Evolutionary conservation across 2,113 vertebrate genomes (phyloP).

Genomic region (Lucifuga dentata): DNA sequence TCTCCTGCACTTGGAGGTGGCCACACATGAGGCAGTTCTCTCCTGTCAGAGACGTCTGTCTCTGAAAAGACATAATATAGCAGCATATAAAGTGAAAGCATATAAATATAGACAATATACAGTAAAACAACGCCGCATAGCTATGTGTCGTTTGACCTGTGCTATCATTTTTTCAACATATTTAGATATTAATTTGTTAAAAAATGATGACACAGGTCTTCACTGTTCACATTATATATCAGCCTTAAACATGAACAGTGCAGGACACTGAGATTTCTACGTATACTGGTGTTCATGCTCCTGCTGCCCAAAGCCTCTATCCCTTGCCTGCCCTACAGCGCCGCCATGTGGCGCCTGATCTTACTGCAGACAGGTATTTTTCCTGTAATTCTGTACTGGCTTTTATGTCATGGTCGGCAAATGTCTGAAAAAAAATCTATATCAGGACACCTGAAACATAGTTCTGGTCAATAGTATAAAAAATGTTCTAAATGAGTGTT

Average conservation of each 20-base stretch:
- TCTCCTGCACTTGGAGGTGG: conserved; percentile 87
- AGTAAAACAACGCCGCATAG: no score
- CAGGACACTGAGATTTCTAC: conserved; percentile 64
- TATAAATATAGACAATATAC: background rate
- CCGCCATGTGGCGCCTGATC: conserved; percentile 55
- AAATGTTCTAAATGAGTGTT: no score
- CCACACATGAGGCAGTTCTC: conserved; percentile 86
- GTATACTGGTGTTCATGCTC: conserved; percentile 45
- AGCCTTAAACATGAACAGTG: conserved; percentile 18
- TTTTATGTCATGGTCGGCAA: no score
- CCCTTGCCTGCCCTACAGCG: conserved; percentile 16
- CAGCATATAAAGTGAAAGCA: background rate
- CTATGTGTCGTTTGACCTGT: no score
- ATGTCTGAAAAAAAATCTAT: no score
- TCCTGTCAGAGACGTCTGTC: conserved; percentile 75
- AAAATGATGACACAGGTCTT: conserved; percentile 27
- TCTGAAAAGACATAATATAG: conserved; percentile 71
- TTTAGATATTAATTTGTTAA: conserved; percentile 48
- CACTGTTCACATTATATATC: conserved; percentile 43
- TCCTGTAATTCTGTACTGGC: no score
- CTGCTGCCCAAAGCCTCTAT: conserved; percentile 9
- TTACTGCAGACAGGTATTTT: conserved; percentile 8
- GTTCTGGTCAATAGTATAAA: no score
- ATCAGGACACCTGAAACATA: no score
- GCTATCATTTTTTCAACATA: no score